Percentiles rank a stretch among this genome's conserved stretches.
These are phyloP conservation scores for Antedon mediterranea DNA, from an alignment of 53 echinoderm and acorn worm genomes.

Conservation along the genomic window DNA sequence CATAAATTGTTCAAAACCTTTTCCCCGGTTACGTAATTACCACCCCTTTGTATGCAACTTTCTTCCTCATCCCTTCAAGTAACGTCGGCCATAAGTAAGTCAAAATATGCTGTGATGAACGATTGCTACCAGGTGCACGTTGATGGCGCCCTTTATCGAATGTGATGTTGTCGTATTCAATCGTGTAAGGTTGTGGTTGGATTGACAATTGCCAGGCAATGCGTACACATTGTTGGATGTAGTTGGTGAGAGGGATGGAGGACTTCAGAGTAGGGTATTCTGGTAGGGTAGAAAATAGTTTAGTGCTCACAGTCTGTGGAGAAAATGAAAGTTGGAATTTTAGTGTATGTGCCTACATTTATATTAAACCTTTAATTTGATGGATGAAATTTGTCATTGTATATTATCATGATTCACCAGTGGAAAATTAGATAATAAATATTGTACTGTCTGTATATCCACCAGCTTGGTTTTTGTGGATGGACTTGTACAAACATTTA, in stretches of 20 bases:
- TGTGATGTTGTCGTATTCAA: constrained; percentile 46
- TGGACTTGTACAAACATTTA: too few relatives aligned
- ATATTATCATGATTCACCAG: too few relatives aligned
- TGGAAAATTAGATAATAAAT: too few relatives aligned
- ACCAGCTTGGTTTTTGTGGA: too few relatives aligned
- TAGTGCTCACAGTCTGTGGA: constrained; percentile 49
- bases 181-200: constrained; percentile 48
- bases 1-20: too few relatives aligned
- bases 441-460: too few relatives aligned
- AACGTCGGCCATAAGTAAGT: constrained; percentile 75
- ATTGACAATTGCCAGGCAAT: constrained; percentile 73
- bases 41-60: constrained; percentile 77
- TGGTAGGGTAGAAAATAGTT: constrained; percentile 30
- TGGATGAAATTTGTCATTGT: too few relatives aligned
- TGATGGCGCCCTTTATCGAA: constrained; percentile 52
- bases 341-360: background rate
- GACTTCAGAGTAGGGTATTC: constrained; percentile 37
- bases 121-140: constrained; percentile 50
- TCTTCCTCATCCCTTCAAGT: constrained; percentile 35
- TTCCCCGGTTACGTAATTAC: constrained; percentile 62
- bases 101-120: constrained; percentile 36
- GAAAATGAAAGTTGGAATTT: too few relatives aligned
- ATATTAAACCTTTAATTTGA: too few relatives aligned
- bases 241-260: constrained; percentile 32
- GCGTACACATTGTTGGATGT: constrained; percentile 52